These are phyloP conservation scores for Tiaroga cobitis DNA, from an alignment of 2,797 vertebrate species.

Conservation along the genomic window DNA sequence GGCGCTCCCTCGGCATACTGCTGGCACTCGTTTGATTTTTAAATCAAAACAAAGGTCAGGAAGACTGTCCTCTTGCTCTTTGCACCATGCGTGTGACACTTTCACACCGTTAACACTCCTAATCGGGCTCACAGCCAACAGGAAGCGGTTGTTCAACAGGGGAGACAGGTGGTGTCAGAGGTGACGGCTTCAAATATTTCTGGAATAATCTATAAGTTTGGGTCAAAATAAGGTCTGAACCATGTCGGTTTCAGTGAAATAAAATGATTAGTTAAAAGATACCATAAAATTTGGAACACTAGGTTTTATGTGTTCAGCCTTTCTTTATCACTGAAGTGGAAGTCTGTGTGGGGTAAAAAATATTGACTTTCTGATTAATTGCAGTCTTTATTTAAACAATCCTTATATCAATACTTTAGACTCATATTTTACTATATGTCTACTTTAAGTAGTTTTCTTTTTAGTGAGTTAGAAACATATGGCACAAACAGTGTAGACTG, in stretches of 20 bases:
- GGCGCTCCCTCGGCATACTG: slow-evolving; percentile 56
- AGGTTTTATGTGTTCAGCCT: not conserved
- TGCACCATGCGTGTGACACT: slow-evolving; percentile 58
- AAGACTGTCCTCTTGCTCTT: slow-evolving; percentile 57
- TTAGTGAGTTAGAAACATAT: not conserved
- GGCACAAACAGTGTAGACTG: not conserved
- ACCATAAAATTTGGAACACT: not conserved
- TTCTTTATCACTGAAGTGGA: not conserved
- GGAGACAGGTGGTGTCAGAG: slow-evolving; percentile 47
- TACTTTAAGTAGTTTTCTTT: not conserved
- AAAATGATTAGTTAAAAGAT: slow-evolving; percentile 8
- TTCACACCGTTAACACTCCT: slow-evolving; percentile 65
- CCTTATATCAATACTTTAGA: no score
- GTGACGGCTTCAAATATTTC: slow-evolving; percentile 40
- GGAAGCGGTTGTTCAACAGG: slow-evolving; percentile 17
- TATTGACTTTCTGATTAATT: not conserved
- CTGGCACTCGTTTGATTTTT: slow-evolving; percentile 79
- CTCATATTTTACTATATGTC: no score
- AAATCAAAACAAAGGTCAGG: slow-evolving; percentile 81
- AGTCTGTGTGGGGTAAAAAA: not conserved
- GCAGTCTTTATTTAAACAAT: not conserved
- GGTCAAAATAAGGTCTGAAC: slow-evolving; percentile 30
- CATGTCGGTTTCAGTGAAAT: not conserved
- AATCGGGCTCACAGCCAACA: slow-evolving; percentile 62
- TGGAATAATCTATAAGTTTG: slow-evolving; percentile 40